Conservation (phyloP, 2,888 invertebrate species). For the Rhyacophila evoluta region DNA sequence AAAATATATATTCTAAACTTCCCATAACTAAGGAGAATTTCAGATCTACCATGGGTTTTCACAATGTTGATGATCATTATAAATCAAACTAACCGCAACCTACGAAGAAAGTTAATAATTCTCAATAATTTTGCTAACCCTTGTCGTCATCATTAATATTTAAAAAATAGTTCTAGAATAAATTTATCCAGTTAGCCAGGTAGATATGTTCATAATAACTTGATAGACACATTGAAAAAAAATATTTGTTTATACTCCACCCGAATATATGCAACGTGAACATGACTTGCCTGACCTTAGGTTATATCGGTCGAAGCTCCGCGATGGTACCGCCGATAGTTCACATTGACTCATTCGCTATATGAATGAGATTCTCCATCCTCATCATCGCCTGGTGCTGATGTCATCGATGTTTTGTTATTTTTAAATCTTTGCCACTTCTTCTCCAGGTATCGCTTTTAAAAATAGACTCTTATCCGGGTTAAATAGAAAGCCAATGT, state of each 20-base stretch:
- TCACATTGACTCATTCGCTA: neutral
- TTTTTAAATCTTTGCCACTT: neutral
- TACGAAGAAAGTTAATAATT: too few relatives aligned
- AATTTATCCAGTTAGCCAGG: too few relatives aligned
- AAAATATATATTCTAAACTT: too few relatives aligned
- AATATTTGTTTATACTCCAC: neutral
- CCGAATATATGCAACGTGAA: neutral
- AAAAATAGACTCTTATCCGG: neutral
- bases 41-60: too few relatives aligned
- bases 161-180: too few relatives aligned
- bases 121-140: too few relatives aligned
- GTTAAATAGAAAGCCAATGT: neutral
- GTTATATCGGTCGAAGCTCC: constrained; percentile 12
- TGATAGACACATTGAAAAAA: too few relatives aligned
- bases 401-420: neutral
- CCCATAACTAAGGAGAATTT: too few relatives aligned
- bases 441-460: constrained; percentile 5
- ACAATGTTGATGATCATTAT: too few relatives aligned
- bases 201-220: too few relatives aligned
- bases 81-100: too few relatives aligned
- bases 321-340: neutral
- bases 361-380: constrained; percentile 1
- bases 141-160: too few relatives aligned
- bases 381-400: neutral
- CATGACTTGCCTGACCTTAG: neutral